Evolutionary conservation across 2,113 vertebrate genomes (phyloP).

Genomic region (Takifugu flavidus): DNA sequence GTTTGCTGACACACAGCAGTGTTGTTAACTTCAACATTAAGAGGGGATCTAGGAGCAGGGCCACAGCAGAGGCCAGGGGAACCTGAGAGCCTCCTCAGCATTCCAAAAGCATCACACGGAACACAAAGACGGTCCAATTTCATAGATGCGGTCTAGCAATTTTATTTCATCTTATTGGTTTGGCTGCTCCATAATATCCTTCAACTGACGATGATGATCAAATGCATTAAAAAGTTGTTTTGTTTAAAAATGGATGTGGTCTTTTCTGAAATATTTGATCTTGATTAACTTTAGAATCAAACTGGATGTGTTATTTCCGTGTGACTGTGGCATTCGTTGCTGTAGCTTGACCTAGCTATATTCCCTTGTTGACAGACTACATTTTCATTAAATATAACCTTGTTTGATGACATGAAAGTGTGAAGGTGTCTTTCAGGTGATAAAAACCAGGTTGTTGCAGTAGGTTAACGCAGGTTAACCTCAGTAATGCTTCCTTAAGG

Average conservation of each 20-base stretch:
- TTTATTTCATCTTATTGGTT: neutral
- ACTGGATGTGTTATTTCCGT: too few relatives aligned
- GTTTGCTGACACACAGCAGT: slow-evolving; percentile 35
- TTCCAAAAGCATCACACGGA: neutral
- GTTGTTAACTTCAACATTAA: slow-evolving; percentile 40
- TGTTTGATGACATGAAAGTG: neutral
- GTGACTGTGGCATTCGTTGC: neutral
- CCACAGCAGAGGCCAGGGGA: slow-evolving; percentile 11
- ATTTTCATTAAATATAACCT: neutral
- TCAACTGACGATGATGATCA: slow-evolving; percentile 9
- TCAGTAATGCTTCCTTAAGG: neutral
- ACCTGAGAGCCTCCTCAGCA: neutral
- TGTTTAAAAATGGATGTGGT: too few relatives aligned
- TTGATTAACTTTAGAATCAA: neutral
- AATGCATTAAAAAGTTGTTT: neutral
- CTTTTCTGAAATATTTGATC: too few relatives aligned
- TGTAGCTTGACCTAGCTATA: neutral
- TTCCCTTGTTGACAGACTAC: neutral
- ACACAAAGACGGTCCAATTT: neutral
- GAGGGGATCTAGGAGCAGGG: neutral
- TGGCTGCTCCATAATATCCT: neutral
- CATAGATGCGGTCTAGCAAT: neutral
- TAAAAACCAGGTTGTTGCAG: neutral
- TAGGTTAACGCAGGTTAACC: slow-evolving; percentile 12
- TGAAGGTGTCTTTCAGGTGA: neutral